Evolutionary conservation across 2,888 invertebrate species (phyloP), one percentile per base, ranked within the genome.

Genomic region (Ceriagrion tenellum): DNA sequence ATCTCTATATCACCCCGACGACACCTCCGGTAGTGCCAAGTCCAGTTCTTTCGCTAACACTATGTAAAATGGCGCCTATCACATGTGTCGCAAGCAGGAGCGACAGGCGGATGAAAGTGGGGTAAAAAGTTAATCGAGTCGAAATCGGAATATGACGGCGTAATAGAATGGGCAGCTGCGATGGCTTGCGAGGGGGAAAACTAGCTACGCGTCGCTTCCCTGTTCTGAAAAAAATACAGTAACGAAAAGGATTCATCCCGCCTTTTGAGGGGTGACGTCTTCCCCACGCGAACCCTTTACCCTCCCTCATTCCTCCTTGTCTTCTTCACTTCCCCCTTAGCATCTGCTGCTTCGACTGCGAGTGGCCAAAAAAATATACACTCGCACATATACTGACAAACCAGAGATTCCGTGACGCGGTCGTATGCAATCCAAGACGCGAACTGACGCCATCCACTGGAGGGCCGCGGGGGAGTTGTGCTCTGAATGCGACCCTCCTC

Each of bases 401-500:
- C 81, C 81, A 35, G 30, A 81, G 81, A 81, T 81, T 81, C 81
- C 81, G 35, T 35, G 26, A 81, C 81, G 81, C 81, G 81, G 18
- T n/a, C 1, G 81, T 81, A 35, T 35, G 81, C 30, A 35, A 81
- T 81, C 81, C 81, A 81, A 81, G 81, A 13, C 81, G 35, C 30
- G 13, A 30, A 35, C 81, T 81, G 35, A 69, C 69, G n/a, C 59
- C 47, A 47, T 35, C 40, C 93, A 20, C 47, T 69, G 26, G 69
- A 16, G 55, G 35, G 40, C 93, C 30, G 93, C 47, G 69, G 93
- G 93, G 93, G 93, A 47, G 93, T 74, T 20, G 20, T 55, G 93
- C 47, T 35, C n/a, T 47, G 93, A 93, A 69, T 74, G 59, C 63
- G 63, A 69, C 69, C 93, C 93, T 93, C 93, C 93, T 74, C 74